A percentile compares a stretch with the other conserved stretches of the same genome.
Conservation (phyloP, 2,888 invertebrate species). For the Ecliptopera silaceata region DNA sequence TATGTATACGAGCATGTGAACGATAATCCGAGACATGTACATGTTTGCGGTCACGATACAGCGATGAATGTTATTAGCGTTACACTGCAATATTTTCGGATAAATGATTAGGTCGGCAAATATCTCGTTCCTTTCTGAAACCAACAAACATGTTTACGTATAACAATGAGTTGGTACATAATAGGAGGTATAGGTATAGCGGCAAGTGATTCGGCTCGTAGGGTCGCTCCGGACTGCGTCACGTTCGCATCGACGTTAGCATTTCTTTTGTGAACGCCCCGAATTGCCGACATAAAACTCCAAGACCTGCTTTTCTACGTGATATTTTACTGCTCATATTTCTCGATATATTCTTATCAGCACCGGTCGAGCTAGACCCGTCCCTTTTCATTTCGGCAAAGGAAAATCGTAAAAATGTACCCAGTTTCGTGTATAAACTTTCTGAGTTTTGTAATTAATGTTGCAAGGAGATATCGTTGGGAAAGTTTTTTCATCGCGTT, state of each 20-base stretch:
- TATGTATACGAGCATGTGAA: neutral
- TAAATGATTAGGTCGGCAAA: conserved; percentile 32
- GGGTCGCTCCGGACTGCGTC: conserved; percentile 52
- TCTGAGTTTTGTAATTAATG: conserved; percentile 77
- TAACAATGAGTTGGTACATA: conserved; percentile 23
- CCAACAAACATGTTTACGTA: conserved; percentile 30
- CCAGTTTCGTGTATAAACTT: conserved; percentile 58
- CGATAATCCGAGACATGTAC: conserved; percentile 30
- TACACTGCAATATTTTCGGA: conserved; percentile 29
- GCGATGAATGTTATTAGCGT: conserved; percentile 26
- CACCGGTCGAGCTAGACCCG: conserved; percentile 49
- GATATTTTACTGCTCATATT: conserved; percentile 74
- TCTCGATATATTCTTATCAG: conserved; percentile 76
- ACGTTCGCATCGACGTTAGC: conserved; percentile 70
- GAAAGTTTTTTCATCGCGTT: conserved; percentile 80
- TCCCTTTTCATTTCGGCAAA: conserved; percentile 60
- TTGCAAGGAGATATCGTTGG: conserved; percentile 73
- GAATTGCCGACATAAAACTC: conserved; percentile 80
- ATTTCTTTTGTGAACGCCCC: conserved; percentile 80
- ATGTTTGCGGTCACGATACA: conserved; percentile 29
- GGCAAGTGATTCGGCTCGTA: conserved; percentile 23
- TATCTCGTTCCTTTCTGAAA: conserved; percentile 25
- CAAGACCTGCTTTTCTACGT: conserved; percentile 76
- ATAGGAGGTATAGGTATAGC: conserved; percentile 24
- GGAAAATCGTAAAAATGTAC: conserved; percentile 70